Base-by-base conservation (phyloP, 1,140 invertebrate genomes). In the Leptestheria dahalacensis region DNA sequence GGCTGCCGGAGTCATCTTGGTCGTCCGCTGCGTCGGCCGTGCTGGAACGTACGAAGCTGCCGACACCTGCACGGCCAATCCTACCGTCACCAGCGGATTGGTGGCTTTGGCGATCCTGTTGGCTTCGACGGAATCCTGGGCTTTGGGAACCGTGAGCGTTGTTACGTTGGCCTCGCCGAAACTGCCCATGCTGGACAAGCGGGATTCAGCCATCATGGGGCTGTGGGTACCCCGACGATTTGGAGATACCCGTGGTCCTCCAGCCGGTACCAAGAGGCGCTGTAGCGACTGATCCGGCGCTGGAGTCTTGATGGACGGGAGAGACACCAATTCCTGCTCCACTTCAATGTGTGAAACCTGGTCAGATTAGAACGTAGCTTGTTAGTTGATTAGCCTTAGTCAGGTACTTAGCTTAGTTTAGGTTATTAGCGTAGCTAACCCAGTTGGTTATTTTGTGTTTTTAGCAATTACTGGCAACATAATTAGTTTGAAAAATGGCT, bases 281-380 rank as follows among this genome's bases (percentile, higher is more conserved):
- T 60, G 58, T 28, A 60, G 51, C 41, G 58, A 21, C 2, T 50
- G 21, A 23, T 52, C 48, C 20, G n/a, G 48, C 6, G 26, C 48
- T n/a, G 49, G 23, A 18, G 58, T 50, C 29, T 60, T 60, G 26
- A 60, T 49, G 15, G 58, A 23, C 15, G 58, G 58, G 0, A 60
- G 20, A 12, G 51, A 23, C 3, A 60, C 49, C 18, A 33, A 33
- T 29, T 60, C 58, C n/a, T 50, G 58, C 15, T 60, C 58, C n/a
- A 60, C 51, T 60, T 60, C 58, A 21, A 60, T 60, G 24, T 60
- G 58, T 3, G 58, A 60, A 2, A 60, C 53, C 53, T 53, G 10
- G 52, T 6, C 20, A 54, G 12, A n/a, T n/a, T n/a, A n/a, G n/a
- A n/a, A n/a, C n/a, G n/a, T n/a, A n/a, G n/a, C n/a, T n/a, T n/a